phyloP scores from a whole-genome alignment of 30 jellyfish, hydroid and myxozoan species.

The Aurelia sp. region DNA sequence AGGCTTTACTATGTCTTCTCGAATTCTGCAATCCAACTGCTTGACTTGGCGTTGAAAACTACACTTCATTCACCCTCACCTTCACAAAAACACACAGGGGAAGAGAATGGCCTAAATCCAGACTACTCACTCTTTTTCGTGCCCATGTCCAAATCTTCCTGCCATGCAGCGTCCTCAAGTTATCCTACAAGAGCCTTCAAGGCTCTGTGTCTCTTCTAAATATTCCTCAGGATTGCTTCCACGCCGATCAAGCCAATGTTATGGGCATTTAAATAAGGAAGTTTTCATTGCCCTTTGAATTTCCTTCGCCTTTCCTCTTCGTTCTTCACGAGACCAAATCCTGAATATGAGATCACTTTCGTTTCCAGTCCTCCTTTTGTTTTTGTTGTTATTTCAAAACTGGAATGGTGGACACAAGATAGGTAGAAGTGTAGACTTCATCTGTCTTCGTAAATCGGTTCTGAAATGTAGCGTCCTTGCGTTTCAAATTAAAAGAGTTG shows the following conservation, averaged over 20 bases:
- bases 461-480: too few relatives aligned
- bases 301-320: not conserved
- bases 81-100: too few relatives aligned
- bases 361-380: constrained; percentile 38
- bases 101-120: too few relatives aligned
- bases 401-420: not conserved
- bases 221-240: not conserved
- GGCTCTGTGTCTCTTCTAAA: not conserved
- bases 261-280: not conserved
- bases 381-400: not conserved
- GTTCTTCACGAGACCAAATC: constrained; percentile 30
- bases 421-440: not conserved
- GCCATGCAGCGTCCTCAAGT: constrained; percentile 23
- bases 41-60: too few relatives aligned
- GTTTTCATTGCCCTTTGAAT: not conserved
- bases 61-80: too few relatives aligned
- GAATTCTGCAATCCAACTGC: too few relatives aligned
- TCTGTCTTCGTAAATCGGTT: not conserved
- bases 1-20: too few relatives aligned
- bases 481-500: too few relatives aligned
- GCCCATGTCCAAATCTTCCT: constrained; percentile 39
- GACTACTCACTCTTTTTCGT: constrained; percentile 32
- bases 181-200: not conserved
- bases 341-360: constrained; percentile 38
- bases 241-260: not conserved